Base-by-base conservation (phyloP, 92 coral and sea anemone genomes). In the Porites divaricata region DNA sequence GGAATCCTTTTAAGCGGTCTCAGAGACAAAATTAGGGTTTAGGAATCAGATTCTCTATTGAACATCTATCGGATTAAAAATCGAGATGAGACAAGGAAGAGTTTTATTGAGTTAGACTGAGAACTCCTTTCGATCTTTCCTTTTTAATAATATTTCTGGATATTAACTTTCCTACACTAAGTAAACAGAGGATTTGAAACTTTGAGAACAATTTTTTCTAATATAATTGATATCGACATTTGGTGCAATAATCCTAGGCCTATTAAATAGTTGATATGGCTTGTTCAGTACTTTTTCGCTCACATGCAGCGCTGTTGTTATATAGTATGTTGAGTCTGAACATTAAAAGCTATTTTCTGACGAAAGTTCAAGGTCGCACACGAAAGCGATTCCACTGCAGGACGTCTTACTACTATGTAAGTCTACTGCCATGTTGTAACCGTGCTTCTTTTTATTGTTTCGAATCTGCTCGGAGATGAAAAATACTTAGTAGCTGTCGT, bases 341-440 rank as follows among this genome's bases (percentile, higher is more conserved):
- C 35, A 57, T 49, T 8, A 15, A 6, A 75, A 14, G 8, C 20
- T 63, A 17, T 56, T 58, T 20, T 19, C 17, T 20, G 28, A 14
- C 15, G 14, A 61, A 63, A 20, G 81, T 63, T 77, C 48, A 63
- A 63, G 81, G 81, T 77, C 70, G 57, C 9, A 75, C 17, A 23
- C 70, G 22, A 63, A 13, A 50, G 58, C 63, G 21, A 17, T 14
- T 14, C 6, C 58, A 21, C 80, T 17, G 81, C 50, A 62, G 81
- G 81, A 58, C 11, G 81, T 23, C 81, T 11, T 12, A 20, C 63
- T 10, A 77, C n/a, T 63, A 77, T 61, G 28, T 45, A 62, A 8
- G 50, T 77, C 63, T 67, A 45, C 6, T 63, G 81, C 81, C 81
- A 41, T 62, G 63, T 22, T 64, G 63, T 45, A 21, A 51, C 70